Percentiles rank a stretch among this genome's conserved stretches.
Evolutionary conservation across 1,140 invertebrate genomes (phyloP).

Genomic region (Macrotrachela quadricornifera): DNA sequence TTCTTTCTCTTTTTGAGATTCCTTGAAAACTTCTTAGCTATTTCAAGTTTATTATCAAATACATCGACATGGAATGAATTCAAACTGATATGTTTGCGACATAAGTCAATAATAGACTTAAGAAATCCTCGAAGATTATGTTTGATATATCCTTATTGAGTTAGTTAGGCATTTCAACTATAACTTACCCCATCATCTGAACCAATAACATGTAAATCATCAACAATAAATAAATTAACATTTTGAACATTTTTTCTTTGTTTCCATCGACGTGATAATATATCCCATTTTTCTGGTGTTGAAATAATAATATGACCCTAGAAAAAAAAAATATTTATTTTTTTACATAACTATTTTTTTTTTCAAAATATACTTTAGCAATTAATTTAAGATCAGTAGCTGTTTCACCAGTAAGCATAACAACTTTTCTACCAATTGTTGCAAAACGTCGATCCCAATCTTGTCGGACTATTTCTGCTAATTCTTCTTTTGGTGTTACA

Average conservation of each 20-base stretch:
- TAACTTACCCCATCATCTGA: slow-evolving; percentile 27
- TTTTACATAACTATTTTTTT: too few species aligned
- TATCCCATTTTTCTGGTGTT: slow-evolving; percentile 96
- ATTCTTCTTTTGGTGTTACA: slow-evolving; percentile 65
- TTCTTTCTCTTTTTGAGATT: too few species aligned
- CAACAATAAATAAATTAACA: slow-evolving; percentile 79
- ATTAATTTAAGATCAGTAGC: slow-evolving; percentile 77
- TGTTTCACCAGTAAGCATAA: slow-evolving; percentile 87
- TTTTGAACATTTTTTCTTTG: slow-evolving; percentile 94
- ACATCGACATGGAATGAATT: too few species aligned
- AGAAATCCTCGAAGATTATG: too few species aligned
- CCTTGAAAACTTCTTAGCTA: too few species aligned
- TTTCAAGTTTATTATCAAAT: too few species aligned
- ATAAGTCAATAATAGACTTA: too few species aligned
- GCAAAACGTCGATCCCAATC: slow-evolving; percentile 79
- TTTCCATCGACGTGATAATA: slow-evolving; percentile 89
- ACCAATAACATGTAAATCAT: slow-evolving; percentile 65
- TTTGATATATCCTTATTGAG: too few species aligned
- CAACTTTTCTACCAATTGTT: slow-evolving; percentile 55
- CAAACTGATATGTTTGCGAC: too few species aligned
- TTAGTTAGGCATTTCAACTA: too few species aligned
- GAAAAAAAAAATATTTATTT: too few species aligned
- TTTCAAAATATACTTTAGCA: slow-evolving; percentile 17
- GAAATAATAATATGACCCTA: slow-evolving; percentile 73
- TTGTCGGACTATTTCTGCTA: slow-evolving; percentile 52